These are phyloP conservation scores for Drosophila macrospina DNA, from an alignment of 2,888 invertebrate species.

Conservation along the genomic window DNA sequence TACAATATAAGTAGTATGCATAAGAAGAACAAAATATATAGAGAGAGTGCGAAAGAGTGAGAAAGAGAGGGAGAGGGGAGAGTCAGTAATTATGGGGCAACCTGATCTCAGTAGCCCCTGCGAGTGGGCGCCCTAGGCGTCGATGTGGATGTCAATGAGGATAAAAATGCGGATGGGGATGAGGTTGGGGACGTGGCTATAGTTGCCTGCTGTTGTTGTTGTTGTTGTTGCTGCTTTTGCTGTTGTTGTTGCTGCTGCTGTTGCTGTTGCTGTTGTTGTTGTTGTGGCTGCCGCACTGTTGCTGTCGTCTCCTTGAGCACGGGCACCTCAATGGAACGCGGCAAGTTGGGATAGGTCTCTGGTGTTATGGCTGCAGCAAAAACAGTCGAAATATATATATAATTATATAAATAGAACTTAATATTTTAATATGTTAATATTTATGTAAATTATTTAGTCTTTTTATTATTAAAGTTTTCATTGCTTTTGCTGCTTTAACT, in stretches of 20 bases:
- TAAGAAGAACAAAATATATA: slow-evolving; percentile 32
- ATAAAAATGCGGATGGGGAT: neutral
- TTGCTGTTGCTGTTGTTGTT: slow-evolving; percentile 7
- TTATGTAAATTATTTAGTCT: neutral
- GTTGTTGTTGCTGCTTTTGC: slow-evolving; percentile 10
- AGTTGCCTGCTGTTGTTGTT: slow-evolving; percentile 10
- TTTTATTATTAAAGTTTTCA: neutral
- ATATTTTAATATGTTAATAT: neutral
- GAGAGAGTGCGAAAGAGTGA: too few relatives aligned
- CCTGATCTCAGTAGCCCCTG: slow-evolving; percentile 52
- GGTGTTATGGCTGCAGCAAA: slow-evolving; percentile 76
- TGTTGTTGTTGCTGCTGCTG: too few relatives aligned
- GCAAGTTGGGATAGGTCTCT: slow-evolving; percentile 78
- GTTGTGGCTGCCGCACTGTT: slow-evolving; percentile 16
- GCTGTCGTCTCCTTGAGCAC: slow-evolving; percentile 25
- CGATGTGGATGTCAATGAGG: slow-evolving; percentile 23
- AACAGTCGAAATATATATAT: neutral
- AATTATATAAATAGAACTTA: neutral
- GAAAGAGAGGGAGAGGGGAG: too few relatives aligned
- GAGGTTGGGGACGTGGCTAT: slow-evolving; percentile 1
- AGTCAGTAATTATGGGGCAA: slow-evolving; percentile 50
- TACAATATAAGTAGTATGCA: slow-evolving; percentile 59
- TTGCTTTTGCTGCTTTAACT: too few relatives aligned
- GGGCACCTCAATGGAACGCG: slow-evolving; percentile 81
- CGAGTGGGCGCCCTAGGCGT: slow-evolving; percentile 56